phyloP scores from a whole-genome alignment of 1,140 invertebrate species.

The Nylanderia fulva region DNA sequence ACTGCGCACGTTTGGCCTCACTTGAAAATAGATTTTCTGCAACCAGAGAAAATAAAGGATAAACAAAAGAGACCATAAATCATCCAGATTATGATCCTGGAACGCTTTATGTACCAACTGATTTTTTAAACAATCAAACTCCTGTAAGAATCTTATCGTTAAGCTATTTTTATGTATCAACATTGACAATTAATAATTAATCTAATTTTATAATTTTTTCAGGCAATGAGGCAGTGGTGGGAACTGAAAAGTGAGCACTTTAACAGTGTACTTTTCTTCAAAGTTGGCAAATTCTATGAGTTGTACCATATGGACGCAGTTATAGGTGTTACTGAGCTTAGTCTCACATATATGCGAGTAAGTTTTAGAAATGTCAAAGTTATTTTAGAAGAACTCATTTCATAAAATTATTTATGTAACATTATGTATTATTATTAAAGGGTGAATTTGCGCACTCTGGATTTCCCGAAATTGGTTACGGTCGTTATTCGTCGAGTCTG shows the following conservation, averaged over 20 bases:
- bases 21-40: conserved; percentile 92
- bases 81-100: conserved; percentile 95
- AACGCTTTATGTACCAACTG: conserved; percentile 94
- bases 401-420: no score
- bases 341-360: conserved; percentile 97
- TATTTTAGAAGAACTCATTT: not conserved
- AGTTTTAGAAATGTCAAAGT: conserved; percentile 54
- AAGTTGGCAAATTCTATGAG: conserved; percentile 99
- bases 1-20: conserved; percentile 89
- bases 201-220: conserved; percentile 77
- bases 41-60: conserved; percentile 94
- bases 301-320: conserved; percentile 99
- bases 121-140: conserved; percentile 92
- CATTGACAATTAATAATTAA: conserved; percentile 22
- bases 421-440: conserved; percentile 86
- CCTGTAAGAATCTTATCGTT: conserved; percentile 87
- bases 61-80: conserved; percentile 87
- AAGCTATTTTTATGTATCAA: conserved; percentile 31
- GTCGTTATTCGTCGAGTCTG: conserved; percentile 94
- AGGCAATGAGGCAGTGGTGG: conserved; percentile 99
- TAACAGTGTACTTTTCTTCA: conserved; percentile 98
- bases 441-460: conserved; percentile 98
- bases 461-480: conserved; percentile 97
- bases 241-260: conserved; percentile 95
- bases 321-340: conserved; percentile 95